Evolutionary conservation across 1,140 invertebrate species (phyloP).

Genomic region (Sinella curviseta): DNA sequence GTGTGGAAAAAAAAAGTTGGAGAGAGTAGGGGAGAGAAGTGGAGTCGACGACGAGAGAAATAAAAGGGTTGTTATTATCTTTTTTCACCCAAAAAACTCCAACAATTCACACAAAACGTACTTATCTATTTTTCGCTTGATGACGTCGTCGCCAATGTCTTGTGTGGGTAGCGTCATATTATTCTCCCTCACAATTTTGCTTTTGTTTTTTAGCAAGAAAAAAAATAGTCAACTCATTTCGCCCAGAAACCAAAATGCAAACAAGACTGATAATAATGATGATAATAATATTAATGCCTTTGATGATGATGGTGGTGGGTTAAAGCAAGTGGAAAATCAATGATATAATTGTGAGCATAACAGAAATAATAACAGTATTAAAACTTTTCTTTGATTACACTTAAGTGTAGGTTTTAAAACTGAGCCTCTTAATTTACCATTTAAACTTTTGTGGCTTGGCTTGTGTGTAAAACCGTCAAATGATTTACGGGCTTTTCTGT

Average conservation of each 20-base stretch:
- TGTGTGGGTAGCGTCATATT: not conserved
- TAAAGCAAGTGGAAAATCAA: conserved; percentile 4
- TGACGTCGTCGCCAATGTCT: too few species aligned
- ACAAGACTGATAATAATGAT: not conserved
- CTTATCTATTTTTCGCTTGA: conserved; percentile 8
- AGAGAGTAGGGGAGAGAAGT: not conserved
- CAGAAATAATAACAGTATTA: not conserved
- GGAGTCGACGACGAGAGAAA: too few species aligned
- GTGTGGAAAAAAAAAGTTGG: not conserved
- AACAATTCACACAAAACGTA: not conserved
- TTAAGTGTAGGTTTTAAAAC: not conserved
- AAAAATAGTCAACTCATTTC: too few species aligned
- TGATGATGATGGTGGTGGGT: not conserved
- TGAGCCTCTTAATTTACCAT: not conserved
- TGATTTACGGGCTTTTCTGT: not conserved
- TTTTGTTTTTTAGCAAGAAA: too few species aligned
- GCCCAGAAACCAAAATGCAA: too few species aligned
- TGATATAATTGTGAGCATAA: not conserved
- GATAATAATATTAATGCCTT: not conserved
- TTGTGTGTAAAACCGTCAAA: not conserved
- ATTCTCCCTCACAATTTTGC: not conserved
- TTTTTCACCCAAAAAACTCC: not conserved
- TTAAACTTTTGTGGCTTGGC: not conserved
- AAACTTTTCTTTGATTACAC: not conserved
- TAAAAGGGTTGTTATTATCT: conserved; percentile 19